A percentile compares a stretch with the other conserved stretches of the same genome.
Evolutionary conservation across 53 echinoderm and acorn worm species (phyloP).

Genomic region (Apostichopus leukothele): DNA sequence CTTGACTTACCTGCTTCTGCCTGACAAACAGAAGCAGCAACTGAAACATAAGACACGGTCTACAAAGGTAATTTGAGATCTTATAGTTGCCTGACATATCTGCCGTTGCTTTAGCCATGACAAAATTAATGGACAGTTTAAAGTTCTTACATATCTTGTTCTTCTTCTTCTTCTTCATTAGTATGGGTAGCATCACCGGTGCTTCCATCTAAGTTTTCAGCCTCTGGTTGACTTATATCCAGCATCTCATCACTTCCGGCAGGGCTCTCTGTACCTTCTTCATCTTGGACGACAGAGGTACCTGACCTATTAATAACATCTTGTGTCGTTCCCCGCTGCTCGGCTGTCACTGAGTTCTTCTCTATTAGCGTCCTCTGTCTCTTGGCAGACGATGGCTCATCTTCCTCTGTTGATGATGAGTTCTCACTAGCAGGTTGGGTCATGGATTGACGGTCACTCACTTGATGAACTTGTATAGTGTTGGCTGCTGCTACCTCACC

Average conservation of each 20-base stretch:
- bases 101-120: too few species aligned
- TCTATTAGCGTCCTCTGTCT: background rate
- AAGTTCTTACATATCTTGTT: background rate
- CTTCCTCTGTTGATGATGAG: background rate
- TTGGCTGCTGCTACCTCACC: slow-evolving; percentile 32
- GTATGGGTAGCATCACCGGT: background rate
- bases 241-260: background rate
- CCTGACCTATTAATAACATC: background rate
- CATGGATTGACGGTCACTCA: background rate
- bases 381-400: background rate
- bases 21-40: too few species aligned
- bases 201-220: background rate
- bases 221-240: background rate
- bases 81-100: too few species aligned
- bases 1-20: too few species aligned
- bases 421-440: background rate
- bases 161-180: background rate
- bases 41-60: too few species aligned
- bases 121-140: too few species aligned
- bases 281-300: background rate
- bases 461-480: slow-evolving; percentile 11
- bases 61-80: too few species aligned
- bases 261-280: background rate
- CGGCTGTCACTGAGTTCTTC: background rate
- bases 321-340: background rate